Evolutionary conservation across 2,888 invertebrate genomes (phyloP).

Genomic region (Cheilosia urbana): DNA sequence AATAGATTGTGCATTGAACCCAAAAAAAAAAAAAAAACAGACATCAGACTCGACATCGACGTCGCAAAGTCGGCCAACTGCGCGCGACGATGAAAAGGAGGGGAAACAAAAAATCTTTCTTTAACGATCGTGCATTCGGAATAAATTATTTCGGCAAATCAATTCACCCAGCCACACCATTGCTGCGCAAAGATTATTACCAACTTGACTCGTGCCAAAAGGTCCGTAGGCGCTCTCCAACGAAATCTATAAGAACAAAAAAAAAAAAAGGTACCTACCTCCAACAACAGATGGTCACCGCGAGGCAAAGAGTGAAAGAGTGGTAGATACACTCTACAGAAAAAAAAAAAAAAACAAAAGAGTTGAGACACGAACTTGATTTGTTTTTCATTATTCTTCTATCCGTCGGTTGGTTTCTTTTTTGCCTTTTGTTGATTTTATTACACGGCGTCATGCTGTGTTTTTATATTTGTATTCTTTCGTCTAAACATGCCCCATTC

Average conservation of each 20-base stretch:
- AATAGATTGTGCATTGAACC: constrained; percentile 52
- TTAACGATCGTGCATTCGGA: constrained; percentile 31
- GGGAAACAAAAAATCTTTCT: constrained; percentile 16
- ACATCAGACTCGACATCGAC: neutral
- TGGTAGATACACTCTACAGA: too few species aligned
- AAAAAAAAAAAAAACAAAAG: constrained; percentile 50
- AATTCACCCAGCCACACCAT: neutral
- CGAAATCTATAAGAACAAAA: constrained; percentile 12
- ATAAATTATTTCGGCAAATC: constrained; percentile 59
- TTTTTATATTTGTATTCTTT: constrained; percentile 39
- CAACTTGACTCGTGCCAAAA: constrained; percentile 65
- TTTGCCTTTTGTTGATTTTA: constrained; percentile 53
- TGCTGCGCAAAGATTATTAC: constrained; percentile 40
- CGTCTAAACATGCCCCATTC: constrained; percentile 13
- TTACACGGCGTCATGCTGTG: constrained; percentile 64
- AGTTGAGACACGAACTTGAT: constrained; percentile 63
- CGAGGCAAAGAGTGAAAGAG: constrained; percentile 25
- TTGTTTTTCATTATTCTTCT: constrained; percentile 45
- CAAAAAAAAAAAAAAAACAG: neutral
- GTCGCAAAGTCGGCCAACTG: constrained; percentile 16
- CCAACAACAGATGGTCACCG: constrained; percentile 54
- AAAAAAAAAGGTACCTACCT: neutral
- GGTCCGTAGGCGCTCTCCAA: constrained; percentile 48
- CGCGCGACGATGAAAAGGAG: neutral
- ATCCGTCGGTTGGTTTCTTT: constrained; percentile 29